Base-by-base conservation (phyloP, 1,140 invertebrate genomes). In the Trichomalopsis sarcophagae region DNA sequence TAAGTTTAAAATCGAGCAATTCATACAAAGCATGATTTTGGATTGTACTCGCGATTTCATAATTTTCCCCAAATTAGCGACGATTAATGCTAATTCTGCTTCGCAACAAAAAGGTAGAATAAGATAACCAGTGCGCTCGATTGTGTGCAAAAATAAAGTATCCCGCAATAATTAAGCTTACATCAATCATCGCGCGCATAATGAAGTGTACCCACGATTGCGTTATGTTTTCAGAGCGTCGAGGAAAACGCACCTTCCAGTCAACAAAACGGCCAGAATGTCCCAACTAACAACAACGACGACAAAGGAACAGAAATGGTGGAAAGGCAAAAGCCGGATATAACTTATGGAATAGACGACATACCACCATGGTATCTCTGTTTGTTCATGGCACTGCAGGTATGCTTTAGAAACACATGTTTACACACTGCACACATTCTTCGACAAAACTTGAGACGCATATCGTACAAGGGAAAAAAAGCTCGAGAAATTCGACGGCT, bases 351-450 rank as follows among this genome's bases (percentile, higher is more conserved):
- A 30, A 96, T 98, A 33, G 96, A 97, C 77, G 97, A 98, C 88
- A 91, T 94, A 44, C 97, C 97, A 14, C 96, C 97, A 0, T 97
- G 96, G 96, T 97, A 97, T 90, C 92, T 97, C 0, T 96, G 96
- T 86, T 94, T 97, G 78, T 95, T 97, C 87, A 95, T 98, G 92
- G 97, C 97, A 55, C 92, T 98, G 69, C 97, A 97, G 95, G 97
- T 97, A 93, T 87, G 87, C 74, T 81, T 84, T 44, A 10, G 6
- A 44, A 75, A 62, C 27, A 27, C 27, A 27, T 27, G 27, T 50
- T 55, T 84, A 87, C 40, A 66, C 47, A 73, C 2, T 47, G 44
- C 44, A 47, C 9, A 47, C 44, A 47, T 10, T 47, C 44, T 47
- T 47, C 44, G 10, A 47, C 44, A 47, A 47, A 47, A 47, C 44